Evolutionary conservation across 2,113 vertebrate species (phyloP), one percentile per base, ranked within the genome.

Genomic region (Phalacrocorax pelagicus): DNA sequence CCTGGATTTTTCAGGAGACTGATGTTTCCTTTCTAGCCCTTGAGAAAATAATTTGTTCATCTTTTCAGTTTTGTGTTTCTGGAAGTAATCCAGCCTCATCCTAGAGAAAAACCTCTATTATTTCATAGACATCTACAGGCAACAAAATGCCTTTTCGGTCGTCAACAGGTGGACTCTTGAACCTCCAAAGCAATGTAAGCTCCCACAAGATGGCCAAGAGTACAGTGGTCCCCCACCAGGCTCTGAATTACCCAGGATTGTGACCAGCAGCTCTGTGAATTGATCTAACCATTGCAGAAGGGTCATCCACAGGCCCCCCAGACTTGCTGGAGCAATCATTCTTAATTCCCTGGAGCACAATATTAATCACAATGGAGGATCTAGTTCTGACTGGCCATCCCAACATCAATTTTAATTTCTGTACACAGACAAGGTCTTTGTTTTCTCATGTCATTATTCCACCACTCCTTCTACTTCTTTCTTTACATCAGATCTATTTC

Each of bases 221-320:
- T 13, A 58, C 26, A 44, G 5, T 0, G 0, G 61, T 34, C 5
- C 8, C 34, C 5, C n/a, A 58, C 18, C 15, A 79, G 8, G 4
- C 18, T 65, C 61, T 24, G 30, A 49, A 1, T 38, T 73, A 18
- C 42, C 8, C 24, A 63, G 20, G 5, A 59, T 4, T n/a, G 11
- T 51, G 36, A 89, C 46, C 40, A 84, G 36, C 12, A 83, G n/a
- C 26, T 89, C 57, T n/a, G 7, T 22, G 44, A 86, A 46, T 67
- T 75, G 80, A 58, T 27, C 21, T 34, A n/a, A 62, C 18, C 18
- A 9, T 34, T 88, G 30, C 10, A 90, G 55, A 94, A 32, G 11
- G 16, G 11, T 84, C 54, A 87, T 27, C 10, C 27, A 63, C 23
- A 54, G 27, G 9, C 3, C 21, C 26, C 12, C 21, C 20, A 19